phyloP scores from a whole-genome alignment of 2,888 invertebrate species.

The Glyphotaelius pellucidus region DNA sequence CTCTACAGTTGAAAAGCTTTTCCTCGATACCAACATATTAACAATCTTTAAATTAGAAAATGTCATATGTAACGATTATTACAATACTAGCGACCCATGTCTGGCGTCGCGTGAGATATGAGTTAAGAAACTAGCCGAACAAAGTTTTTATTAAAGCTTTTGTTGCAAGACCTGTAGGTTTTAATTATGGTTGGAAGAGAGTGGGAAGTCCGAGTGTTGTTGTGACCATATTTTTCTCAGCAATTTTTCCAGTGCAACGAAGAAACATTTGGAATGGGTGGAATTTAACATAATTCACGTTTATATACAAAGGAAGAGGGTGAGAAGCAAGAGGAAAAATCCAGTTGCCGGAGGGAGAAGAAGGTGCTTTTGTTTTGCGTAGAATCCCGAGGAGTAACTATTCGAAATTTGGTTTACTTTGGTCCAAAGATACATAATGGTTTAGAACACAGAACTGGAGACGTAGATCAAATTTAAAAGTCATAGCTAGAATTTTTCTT shows the following conservation, averaged over 20 bases:
- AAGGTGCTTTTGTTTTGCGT: too few relatives aligned
- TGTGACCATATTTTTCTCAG: not conserved
- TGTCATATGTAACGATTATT: not conserved
- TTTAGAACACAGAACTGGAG: not conserved
- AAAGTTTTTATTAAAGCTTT: not conserved
- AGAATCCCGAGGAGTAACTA: too few relatives aligned
- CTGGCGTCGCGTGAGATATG: too few relatives aligned
- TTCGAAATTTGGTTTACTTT: too few relatives aligned
- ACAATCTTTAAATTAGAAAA: not conserved
- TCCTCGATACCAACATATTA: not conserved
- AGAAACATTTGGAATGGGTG: not conserved
- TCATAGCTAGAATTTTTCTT: not conserved
- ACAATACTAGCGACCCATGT: too few relatives aligned
- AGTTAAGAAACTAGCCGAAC: too few relatives aligned
- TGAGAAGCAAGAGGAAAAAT: too few relatives aligned
- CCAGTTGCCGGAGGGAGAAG: too few relatives aligned
- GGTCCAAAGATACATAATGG: too few relatives aligned
- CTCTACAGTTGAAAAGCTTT: not conserved
- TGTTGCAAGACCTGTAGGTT: not conserved
- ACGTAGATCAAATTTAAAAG: not conserved
- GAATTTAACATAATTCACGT: too few relatives aligned
- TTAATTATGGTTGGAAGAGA: not conserved
- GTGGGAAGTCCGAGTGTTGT: not conserved
- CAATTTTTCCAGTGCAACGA: not conserved
- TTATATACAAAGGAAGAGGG: too few relatives aligned